Evolutionary conservation across 2,797 vertebrate species (phyloP), one percentile per base, ranked within the genome.

Genomic region (Acridotheres tristis): DNA sequence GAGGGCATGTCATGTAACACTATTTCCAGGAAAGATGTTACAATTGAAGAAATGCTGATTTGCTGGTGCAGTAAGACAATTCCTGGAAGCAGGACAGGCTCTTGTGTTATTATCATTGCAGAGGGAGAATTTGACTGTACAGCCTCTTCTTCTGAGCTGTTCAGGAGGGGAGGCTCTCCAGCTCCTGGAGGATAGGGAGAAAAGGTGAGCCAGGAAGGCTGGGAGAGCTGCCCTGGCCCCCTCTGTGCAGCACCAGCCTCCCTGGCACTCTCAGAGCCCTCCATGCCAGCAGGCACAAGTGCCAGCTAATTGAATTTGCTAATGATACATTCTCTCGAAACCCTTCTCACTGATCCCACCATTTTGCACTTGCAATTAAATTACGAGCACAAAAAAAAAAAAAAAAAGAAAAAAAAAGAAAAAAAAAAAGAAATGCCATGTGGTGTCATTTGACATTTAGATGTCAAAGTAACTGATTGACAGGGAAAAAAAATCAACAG

Each of bases 301-400:
- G 97, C 97, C 97, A 97, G 97, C 97, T 97, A 96, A 97, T 97
- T 97, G 97, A 96, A 97, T 97, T 96, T 97, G 96, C 97, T 98
- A 98, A 97, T 96, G 96, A 98, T 97, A 96, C 71, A 83, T 90
- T 94, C 91, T 87, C 95, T 95, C 4, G 0, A 94, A 96, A 95
- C 67, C 88, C 93, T 93, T 90, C 15, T 0, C 40, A 2, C 77
- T 63, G 96, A 88, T 94, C 93, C 91, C 95, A 96, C 91, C 89
- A 76, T 95, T 97, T 93, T 95, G 89, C 32, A 29, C 94, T 90
- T 68, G 90, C 91, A 97, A 95, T 94, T 94, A 94, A 96, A 96
- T 92, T 76, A 57, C 86, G 57, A 80, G 88, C 10, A 58, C 15
- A 1, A 10, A 16, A 8, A 29, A 50, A 50, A 55, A 62, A 29